Percentiles rank a stretch among this genome's conserved stretches.
Evolutionary conservation across 1,140 invertebrate genomes (phyloP).

Genomic region (Aporrectodea caliginosa): DNA sequence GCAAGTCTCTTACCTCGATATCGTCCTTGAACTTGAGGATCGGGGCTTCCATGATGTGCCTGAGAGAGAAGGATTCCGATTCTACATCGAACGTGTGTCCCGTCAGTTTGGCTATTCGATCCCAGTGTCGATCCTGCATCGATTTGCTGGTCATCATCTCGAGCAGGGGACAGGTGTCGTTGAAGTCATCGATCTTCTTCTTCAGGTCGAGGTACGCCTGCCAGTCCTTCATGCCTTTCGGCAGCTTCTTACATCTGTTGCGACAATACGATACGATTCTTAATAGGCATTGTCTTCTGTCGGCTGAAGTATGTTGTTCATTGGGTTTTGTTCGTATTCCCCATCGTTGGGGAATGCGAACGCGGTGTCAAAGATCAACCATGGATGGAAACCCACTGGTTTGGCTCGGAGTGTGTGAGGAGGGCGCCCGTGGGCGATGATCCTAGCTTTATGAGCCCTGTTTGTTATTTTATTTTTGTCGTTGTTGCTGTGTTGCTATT

Average conservation of each 20-base stretch:
- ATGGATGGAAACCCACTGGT: no score
- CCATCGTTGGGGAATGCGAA: no score
- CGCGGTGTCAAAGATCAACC: no score
- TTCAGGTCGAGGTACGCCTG: slow-evolving; percentile 91
- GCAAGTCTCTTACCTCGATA: slow-evolving; percentile 79
- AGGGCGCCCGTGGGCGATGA: no score
- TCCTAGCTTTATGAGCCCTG: no score
- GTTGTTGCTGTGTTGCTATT: no score
- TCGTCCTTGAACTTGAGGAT: slow-evolving; percentile 89
- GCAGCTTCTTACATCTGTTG: slow-evolving; percentile 75
- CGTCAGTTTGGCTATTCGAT: slow-evolving; percentile 86
- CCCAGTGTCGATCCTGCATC: slow-evolving; percentile 95
- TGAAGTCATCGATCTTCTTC: slow-evolving; percentile 95
- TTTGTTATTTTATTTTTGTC: no score
- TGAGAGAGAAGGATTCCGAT: slow-evolving; percentile 85
- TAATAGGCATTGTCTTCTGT: no score
- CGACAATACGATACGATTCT: background rate
- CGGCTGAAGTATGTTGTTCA: no score
- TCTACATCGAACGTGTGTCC: slow-evolving; percentile 85
- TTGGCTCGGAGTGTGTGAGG: no score
- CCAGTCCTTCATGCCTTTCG: slow-evolving; percentile 94
- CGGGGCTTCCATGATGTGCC: slow-evolving; percentile 93
- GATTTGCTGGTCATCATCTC: slow-evolving; percentile 97
- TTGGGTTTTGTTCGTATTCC: no score
- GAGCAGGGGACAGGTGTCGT: slow-evolving; percentile 89